Conservation (phyloP, 2,113 vertebrate genomes). For the Oreotrochilus melanogaster region DNA sequence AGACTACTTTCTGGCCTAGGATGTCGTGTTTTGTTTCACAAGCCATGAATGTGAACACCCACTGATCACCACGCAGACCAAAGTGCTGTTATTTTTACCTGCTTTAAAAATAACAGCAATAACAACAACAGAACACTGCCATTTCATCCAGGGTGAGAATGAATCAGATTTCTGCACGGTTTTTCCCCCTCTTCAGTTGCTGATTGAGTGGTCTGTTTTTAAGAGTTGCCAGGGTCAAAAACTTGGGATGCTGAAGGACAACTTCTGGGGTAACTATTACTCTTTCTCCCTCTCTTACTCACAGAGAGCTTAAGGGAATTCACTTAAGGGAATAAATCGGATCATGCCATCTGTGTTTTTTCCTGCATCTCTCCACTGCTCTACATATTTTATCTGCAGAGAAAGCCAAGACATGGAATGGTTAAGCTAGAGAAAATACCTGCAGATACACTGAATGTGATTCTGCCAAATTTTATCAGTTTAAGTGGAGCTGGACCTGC, state of each 20-base stretch:
- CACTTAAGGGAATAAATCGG: neutral
- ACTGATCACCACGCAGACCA: slow-evolving; percentile 4
- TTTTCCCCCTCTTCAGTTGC: neutral
- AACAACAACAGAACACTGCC: slow-evolving; percentile 39
- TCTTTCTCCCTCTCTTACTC: neutral
- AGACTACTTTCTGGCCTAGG: neutral
- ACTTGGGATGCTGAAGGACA: neutral
- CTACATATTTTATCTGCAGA: neutral
- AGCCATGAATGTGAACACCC: neutral
- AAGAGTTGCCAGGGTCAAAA: neutral
- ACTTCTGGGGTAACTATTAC: neutral
- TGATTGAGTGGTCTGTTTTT: slow-evolving; percentile 14
- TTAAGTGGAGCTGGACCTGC: neutral
- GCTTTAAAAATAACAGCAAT: slow-evolving; percentile 68
- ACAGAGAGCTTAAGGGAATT: too few species aligned
- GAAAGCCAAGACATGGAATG: neutral
- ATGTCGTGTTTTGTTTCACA: neutral
- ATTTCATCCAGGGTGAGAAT: slow-evolving; percentile 42
- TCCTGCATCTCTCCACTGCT: neutral
- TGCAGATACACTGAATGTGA: neutral
- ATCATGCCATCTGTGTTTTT: neutral
- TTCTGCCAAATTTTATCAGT: neutral
- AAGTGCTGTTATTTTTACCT: slow-evolving; percentile 64
- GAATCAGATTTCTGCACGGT: slow-evolving; percentile 53
- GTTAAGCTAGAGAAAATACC: neutral